Percentiles rank a stretch among this genome's conserved stretches.
phyloP scores from a whole-genome alignment of 2,797 vertebrate species.

The Sebastes hopkinsi region DNA sequence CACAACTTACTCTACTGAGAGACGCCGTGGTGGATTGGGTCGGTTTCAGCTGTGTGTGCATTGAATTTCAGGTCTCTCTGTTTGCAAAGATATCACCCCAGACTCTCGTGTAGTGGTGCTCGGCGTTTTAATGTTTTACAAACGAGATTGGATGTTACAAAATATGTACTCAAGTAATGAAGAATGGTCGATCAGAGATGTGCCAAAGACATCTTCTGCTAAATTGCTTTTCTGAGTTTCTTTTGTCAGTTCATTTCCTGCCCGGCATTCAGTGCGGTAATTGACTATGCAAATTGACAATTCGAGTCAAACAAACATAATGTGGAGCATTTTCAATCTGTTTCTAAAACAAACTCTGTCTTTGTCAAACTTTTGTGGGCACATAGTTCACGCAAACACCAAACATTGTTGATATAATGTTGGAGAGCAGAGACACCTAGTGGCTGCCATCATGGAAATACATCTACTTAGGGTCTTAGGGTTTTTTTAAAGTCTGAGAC shows the following conservation, averaged over 20 bases:
- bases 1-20: neutral
- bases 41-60: neutral
- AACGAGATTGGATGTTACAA: neutral
- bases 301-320: conserved; percentile 47
- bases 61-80: neutral
- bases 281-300: conserved; percentile 51
- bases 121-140: neutral
- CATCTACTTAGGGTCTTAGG: neutral
- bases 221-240: conserved; percentile 31
- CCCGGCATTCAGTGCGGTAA: conserved; percentile 27
- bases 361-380: conserved; percentile 16
- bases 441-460: conserved; percentile 18
- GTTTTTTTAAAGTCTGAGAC: neutral
- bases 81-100: neutral
- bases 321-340: conserved; percentile 31
- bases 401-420: neutral
- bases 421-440: conserved; percentile 70
- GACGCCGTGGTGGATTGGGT: neutral
- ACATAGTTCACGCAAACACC: neutral
- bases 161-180: neutral
- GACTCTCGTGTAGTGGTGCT: neutral
- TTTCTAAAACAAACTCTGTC: conserved; percentile 29
- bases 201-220: neutral
- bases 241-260: conserved; percentile 15
- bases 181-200: neutral